These are phyloP conservation scores for Wiebesia pumilae DNA, from an alignment of 1,140 invertebrate genomes.

Conservation along the genomic window DNA sequence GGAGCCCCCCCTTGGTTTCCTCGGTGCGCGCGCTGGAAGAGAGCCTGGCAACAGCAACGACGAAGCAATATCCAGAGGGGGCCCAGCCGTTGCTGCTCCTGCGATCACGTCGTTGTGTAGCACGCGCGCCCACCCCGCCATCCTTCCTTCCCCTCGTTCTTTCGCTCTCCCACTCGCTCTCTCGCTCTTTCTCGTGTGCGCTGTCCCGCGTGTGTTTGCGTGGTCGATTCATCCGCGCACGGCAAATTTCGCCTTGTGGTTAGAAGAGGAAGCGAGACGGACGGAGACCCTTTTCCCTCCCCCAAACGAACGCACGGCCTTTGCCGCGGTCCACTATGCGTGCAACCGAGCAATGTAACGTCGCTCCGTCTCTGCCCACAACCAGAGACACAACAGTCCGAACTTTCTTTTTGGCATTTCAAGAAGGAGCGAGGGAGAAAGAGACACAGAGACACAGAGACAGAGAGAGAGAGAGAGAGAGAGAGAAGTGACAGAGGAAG, in stretches of 20 bases:
- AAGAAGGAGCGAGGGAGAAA: not conserved
- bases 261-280: not conserved
- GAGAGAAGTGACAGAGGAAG: not conserved
- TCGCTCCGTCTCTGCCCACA: conserved; percentile 13
- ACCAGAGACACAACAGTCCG: not conserved
- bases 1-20: conserved; percentile 44
- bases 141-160: not conserved
- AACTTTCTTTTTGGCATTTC: conserved; percentile 44
- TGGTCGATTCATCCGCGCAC: conserved; percentile 45
- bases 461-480: not conserved
- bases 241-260: not conserved
- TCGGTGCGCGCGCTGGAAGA: not conserved
- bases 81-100: conserved; percentile 13
- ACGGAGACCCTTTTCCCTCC: conserved; percentile 7
- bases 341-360: not conserved
- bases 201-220: not conserved
- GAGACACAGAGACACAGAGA: not conserved
- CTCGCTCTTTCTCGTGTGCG: not conserved
- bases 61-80: conserved; percentile 16
- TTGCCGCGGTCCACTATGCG: not conserved
- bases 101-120: not conserved
- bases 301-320: not conserved
- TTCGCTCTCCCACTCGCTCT: not conserved
- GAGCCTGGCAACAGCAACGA: conserved; percentile 33
- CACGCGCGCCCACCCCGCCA: not conserved